Conservation (phyloP, 2,888 invertebrate genomes). For the Rhaphigaster nebulosa region DNA sequence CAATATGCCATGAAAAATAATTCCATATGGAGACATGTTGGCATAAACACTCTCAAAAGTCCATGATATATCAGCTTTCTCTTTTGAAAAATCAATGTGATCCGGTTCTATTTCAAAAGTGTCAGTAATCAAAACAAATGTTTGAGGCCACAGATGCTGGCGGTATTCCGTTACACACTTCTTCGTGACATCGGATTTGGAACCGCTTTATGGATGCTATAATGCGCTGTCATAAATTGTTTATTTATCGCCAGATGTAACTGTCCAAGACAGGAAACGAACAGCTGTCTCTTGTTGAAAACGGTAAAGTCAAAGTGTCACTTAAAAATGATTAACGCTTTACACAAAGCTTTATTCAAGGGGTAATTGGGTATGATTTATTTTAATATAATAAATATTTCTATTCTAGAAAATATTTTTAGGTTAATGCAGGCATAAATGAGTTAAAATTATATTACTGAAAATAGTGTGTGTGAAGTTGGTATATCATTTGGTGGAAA, state of each 20-base stretch:
- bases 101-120: conserved; percentile 24
- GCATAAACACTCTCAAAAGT: background rate
- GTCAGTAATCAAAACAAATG: conserved; percentile 26
- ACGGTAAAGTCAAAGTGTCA: background rate
- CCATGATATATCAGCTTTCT: conserved; percentile 23
- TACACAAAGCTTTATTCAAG: background rate
- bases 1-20: background rate
- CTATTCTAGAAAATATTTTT: no score
- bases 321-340: background rate
- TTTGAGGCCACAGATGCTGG: background rate
- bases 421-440: no score
- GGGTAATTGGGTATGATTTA: background rate
- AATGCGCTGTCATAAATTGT: conserved; percentile 16
- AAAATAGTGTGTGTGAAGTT: no score
- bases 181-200: conserved; percentile 19
- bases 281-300: background rate
- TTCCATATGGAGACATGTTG: background rate
- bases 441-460: no score
- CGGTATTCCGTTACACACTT: background rate
- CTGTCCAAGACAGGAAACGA: background rate
- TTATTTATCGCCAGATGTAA: conserved; percentile 7
- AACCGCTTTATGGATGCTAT: background rate
- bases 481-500: no score
- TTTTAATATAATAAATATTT: background rate
- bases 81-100: conserved; percentile 13